phyloP scores from a whole-genome alignment of 2,797 vertebrate genomes.

The Halcyon chelicuti region DNA sequence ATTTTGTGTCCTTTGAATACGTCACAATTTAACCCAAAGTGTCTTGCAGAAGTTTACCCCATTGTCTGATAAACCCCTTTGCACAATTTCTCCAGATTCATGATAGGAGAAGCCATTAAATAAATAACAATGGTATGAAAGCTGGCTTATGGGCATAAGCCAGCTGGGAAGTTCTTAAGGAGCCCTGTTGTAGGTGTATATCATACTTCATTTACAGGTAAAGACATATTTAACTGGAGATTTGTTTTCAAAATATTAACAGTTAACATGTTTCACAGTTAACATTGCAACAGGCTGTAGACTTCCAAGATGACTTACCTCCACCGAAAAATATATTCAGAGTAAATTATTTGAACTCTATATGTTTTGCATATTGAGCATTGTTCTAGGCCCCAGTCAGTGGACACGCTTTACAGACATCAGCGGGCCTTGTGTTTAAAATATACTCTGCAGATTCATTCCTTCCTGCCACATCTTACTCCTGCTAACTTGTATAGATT shows the following conservation, averaged over 20 bases:
- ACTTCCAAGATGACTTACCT: background rate
- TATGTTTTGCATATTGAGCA: background rate
- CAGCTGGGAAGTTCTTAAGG: background rate
- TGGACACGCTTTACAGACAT: accelerated
- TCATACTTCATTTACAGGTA: background rate
- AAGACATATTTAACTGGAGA: background rate
- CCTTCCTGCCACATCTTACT: background rate
- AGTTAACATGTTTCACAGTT: background rate
- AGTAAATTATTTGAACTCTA: background rate
- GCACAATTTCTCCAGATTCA: background rate
- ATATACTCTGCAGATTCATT: background rate
- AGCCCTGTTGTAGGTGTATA: background rate
- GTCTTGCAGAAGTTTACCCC: background rate
- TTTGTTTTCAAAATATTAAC: background rate
- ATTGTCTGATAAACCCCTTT: background rate
- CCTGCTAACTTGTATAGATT: background rate
- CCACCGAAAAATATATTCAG: background rate
- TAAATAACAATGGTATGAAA: background rate
- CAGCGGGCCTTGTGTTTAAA: background rate
- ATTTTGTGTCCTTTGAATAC: background rate
- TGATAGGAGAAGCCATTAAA: background rate
- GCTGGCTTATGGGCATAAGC: background rate
- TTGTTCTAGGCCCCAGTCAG: background rate
- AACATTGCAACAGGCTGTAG: background rate
- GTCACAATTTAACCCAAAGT: background rate